Evolutionary conservation across 1,140 invertebrate genomes (phyloP).

Genomic region (Orius insidiosus): DNA sequence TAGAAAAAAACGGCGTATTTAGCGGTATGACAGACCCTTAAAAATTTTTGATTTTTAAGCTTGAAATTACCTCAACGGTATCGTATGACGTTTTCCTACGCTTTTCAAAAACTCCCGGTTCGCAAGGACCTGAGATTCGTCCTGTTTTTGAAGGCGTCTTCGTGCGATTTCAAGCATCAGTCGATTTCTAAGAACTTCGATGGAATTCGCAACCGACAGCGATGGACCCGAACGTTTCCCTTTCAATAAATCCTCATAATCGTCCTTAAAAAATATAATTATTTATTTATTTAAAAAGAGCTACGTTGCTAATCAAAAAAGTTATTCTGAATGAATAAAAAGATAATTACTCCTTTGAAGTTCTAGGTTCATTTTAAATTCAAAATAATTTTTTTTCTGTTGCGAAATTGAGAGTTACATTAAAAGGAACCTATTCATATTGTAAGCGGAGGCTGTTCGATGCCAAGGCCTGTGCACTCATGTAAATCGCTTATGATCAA

Average conservation of each 20-base stretch:
- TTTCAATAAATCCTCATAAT: conserved; percentile 9
- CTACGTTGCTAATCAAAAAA: too few relatives aligned
- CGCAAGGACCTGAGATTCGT: conserved; percentile 34
- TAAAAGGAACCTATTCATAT: background rate
- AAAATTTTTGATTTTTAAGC: too few relatives aligned
- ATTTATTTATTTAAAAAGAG: background rate
- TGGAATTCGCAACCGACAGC: conserved; percentile 56
- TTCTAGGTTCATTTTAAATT: background rate
- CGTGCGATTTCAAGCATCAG: conserved; percentile 53
- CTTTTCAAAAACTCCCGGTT: conserved; percentile 19
- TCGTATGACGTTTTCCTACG: conserved; percentile 17
- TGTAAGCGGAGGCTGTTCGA: too few relatives aligned
- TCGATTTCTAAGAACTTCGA: conserved; percentile 56
- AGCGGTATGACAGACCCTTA: too few relatives aligned
- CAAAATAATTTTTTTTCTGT: background rate
- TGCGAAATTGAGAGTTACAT: background rate
- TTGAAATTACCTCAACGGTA: conserved; percentile 1
- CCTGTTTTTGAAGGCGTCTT: conserved; percentile 49
- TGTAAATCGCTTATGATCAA: too few relatives aligned
- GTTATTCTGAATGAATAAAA: too few relatives aligned
- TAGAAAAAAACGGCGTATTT: too few relatives aligned
- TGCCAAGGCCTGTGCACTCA: too few relatives aligned
- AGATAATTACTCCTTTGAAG: background rate
- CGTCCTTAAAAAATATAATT: conserved; percentile 1
- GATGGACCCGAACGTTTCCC: conserved; percentile 29